phyloP scores from a whole-genome alignment of 2,888 invertebrate species.

The Thyatira batis region DNA sequence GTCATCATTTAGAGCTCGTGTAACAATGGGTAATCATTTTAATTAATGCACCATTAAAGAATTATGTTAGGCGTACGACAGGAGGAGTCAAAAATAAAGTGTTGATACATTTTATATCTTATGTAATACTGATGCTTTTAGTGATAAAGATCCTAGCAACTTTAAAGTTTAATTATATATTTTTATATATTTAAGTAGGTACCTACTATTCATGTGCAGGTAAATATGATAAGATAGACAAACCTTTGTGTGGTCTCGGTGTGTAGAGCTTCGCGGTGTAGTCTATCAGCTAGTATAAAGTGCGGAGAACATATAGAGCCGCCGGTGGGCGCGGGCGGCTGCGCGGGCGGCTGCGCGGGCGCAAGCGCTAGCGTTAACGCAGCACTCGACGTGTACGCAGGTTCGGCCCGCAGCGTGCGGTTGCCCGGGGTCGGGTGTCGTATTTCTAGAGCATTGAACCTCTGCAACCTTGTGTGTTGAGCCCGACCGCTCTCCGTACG shows the following conservation, averaged over 20 bases:
- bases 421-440: constrained; percentile 74
- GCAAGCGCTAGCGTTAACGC: constrained; percentile 22
- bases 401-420: constrained; percentile 53
- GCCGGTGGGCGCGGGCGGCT: constrained; percentile 20
- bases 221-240: constrained; percentile 5
- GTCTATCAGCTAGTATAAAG: constrained; percentile 27
- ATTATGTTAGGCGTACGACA: too few species aligned
- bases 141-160: too few species aligned
- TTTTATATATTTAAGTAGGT: too few species aligned
- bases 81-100: too few species aligned
- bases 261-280: constrained; percentile 27
- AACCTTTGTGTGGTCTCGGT: constrained; percentile 23
- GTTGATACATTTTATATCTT: too few species aligned
- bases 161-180: too few species aligned
- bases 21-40: constrained; percentile 33
- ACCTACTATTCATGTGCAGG: too few species aligned
- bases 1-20: constrained; percentile 63
- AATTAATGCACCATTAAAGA: too few species aligned
- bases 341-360: constrained; percentile 19
- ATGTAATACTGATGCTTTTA: too few species aligned
- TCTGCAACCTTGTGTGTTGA: constrained; percentile 81
- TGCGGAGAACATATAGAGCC: constrained; percentile 28
- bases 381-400: constrained; percentile 40
- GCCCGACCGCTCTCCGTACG: constrained; percentile 75
- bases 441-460: constrained; percentile 82